phyloP scores from a whole-genome alignment of 1,140 invertebrate genomes.

The Caerostris darwini region DNA sequence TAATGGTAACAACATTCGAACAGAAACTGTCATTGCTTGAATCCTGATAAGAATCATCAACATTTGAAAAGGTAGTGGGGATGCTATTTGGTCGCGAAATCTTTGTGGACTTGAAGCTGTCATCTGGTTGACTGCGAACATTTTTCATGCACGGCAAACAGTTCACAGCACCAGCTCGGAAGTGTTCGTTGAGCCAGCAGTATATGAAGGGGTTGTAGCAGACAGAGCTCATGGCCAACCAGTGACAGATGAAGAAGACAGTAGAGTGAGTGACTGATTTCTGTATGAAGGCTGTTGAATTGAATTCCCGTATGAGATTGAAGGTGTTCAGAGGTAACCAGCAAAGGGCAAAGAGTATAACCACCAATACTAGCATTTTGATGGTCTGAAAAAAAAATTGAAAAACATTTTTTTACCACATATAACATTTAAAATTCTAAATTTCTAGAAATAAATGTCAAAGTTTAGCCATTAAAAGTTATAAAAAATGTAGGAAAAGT shows the following conservation, averaged over 20 bases:
- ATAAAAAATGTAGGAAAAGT: too few relatives aligned
- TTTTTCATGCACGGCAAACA: conserved; percentile 84
- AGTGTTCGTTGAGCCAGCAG: conserved; percentile 82
- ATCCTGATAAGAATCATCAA: background rate
- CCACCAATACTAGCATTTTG: conserved; percentile 84
- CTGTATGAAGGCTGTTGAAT: conserved; percentile 79
- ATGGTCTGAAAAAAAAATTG: conserved; percentile 81
- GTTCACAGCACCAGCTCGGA: conserved; percentile 85
- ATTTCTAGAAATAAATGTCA: too few relatives aligned
- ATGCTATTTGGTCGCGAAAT: too few relatives aligned
- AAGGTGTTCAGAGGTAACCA: conserved; percentile 82
- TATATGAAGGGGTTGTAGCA: conserved; percentile 85
- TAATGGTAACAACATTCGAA: background rate
- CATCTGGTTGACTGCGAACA: background rate
- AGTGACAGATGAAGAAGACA: conserved; percentile 86
- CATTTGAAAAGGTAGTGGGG: too few relatives aligned
- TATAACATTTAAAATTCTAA: too few relatives aligned
- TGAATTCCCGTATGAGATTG: conserved; percentile 80
- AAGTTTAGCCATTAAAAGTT: too few relatives aligned
- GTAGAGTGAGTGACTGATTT: conserved; percentile 80
- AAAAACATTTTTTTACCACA: background rate
- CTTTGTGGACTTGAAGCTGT: background rate
- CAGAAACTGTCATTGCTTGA: background rate
- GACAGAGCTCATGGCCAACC: conserved; percentile 87
- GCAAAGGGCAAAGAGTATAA: conserved; percentile 82